These are phyloP conservation scores for Lepilemur septentrionalis DNA, from an alignment of 2,797 vertebrate species.

Conservation along the genomic window DNA sequence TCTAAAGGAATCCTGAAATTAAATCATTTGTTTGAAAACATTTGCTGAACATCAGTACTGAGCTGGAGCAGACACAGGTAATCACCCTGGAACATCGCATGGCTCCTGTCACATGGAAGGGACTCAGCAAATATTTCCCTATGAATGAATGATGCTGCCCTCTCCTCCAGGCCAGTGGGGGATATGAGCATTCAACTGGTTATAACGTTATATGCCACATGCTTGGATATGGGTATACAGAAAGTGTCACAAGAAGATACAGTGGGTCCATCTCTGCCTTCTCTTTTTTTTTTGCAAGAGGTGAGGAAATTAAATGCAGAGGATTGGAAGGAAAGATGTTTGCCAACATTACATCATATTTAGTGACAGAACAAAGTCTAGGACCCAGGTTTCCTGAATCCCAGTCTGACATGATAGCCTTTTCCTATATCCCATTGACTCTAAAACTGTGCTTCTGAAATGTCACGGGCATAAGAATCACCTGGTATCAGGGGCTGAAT, in stretches of 20 bases:
- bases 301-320: not conserved
- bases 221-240: not conserved
- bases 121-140: not conserved
- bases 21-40: constrained; percentile 47
- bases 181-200: no score
- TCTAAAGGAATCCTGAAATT: constrained; percentile 24
- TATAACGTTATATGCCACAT: not conserved
- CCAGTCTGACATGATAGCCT: not conserved
- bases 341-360: not conserved
- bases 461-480: not conserved
- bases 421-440: not conserved
- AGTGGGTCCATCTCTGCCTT: not conserved
- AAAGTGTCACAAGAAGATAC: not conserved
- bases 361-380: not conserved
- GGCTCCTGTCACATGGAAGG: not conserved
- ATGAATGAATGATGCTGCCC: not conserved
- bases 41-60: not conserved
- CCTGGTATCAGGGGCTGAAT: not conserved
- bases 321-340: not conserved
- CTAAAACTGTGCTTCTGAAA: not conserved
- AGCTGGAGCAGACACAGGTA: not conserved
- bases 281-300: not conserved
- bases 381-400: not conserved
- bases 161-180: not conserved
- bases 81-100: not conserved